Evolutionary conservation across 2,113 vertebrate species (phyloP).

Genomic region (Pollimyrus isidori): DNA sequence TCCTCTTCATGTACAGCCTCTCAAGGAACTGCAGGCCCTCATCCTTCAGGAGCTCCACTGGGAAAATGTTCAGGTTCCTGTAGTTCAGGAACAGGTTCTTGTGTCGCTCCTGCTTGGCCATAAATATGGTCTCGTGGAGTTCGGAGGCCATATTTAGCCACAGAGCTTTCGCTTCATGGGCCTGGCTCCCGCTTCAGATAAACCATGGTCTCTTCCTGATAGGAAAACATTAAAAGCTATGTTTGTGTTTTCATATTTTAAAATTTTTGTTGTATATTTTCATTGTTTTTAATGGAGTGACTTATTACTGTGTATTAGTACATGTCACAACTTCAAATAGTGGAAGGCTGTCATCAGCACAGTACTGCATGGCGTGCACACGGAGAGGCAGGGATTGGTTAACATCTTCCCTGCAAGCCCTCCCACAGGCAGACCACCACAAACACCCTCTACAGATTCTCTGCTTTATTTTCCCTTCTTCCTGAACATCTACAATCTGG

Average conservation of each 20-base stretch:
- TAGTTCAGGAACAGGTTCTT: slow-evolving; percentile 95
- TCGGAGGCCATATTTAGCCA: slow-evolving; percentile 75
- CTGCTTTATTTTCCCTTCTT: background rate
- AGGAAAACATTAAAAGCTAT: background rate
- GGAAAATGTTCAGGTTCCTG: slow-evolving; percentile 81
- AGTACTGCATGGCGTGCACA: background rate
- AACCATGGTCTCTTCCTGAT: background rate
- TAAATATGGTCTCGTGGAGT: slow-evolving; percentile 80
- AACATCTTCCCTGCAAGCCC: background rate
- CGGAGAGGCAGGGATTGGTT: background rate
- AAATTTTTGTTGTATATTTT: background rate
- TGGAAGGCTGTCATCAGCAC: background rate
- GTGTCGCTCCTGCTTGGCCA: slow-evolving; percentile 89
- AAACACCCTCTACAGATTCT: background rate
- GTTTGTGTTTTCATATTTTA: background rate
- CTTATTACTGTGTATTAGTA: background rate
- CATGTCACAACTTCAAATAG: background rate
- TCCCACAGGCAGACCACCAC: background rate
- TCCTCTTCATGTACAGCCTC: slow-evolving; percentile 95
- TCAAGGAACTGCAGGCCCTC: slow-evolving; percentile 89
- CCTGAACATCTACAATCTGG: background rate
- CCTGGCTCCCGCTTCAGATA: background rate
- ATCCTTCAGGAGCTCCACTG: slow-evolving; percentile 81
- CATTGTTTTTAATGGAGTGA: background rate
- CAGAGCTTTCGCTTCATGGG: background rate